Conservation (phyloP, 2,888 invertebrate genomes). For the Gari tellinella region DNA sequence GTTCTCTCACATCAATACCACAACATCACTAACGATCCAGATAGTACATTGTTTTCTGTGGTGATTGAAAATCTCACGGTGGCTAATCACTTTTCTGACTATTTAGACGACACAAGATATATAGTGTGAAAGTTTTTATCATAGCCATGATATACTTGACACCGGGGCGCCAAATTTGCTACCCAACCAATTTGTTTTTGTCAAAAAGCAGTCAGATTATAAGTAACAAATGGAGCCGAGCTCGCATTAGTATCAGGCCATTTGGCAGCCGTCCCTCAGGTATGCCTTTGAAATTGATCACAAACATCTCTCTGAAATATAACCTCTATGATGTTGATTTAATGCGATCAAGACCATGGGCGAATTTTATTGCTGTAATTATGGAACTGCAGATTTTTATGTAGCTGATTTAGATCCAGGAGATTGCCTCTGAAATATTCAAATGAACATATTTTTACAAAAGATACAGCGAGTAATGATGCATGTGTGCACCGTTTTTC, state of each 20-base stretch:
- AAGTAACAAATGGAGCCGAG: constrained; percentile 47
- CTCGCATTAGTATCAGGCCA: constrained; percentile 49
- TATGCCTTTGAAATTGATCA: constrained; percentile 48
- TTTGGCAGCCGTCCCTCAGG: constrained; percentile 35
- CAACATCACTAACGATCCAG: background rate
- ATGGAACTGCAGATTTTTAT: background rate
- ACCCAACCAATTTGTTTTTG: constrained; percentile 56
- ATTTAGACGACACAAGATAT: constrained; percentile 47
- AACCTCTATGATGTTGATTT: constrained; percentile 31
- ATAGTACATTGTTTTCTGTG: background rate
- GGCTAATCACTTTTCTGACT: background rate
- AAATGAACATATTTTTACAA: no score
- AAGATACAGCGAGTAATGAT: no score
- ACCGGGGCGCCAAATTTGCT: constrained; percentile 56
- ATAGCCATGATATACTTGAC: constrained; percentile 33
- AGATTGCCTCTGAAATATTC: no score
- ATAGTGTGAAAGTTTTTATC: constrained; percentile 51
- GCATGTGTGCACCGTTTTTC: no score
- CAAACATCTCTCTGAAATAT: constrained; percentile 33
- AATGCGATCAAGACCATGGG: constrained; percentile 12
- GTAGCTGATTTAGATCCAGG: no score
- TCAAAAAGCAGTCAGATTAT: constrained; percentile 52
- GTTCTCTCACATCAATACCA: background rate
- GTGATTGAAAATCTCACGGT: no score
- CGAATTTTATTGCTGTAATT: background rate